Evolutionary conservation across 2,797 vertebrate species (phyloP).

Genomic region (Aldrovandia affinis): DNA sequence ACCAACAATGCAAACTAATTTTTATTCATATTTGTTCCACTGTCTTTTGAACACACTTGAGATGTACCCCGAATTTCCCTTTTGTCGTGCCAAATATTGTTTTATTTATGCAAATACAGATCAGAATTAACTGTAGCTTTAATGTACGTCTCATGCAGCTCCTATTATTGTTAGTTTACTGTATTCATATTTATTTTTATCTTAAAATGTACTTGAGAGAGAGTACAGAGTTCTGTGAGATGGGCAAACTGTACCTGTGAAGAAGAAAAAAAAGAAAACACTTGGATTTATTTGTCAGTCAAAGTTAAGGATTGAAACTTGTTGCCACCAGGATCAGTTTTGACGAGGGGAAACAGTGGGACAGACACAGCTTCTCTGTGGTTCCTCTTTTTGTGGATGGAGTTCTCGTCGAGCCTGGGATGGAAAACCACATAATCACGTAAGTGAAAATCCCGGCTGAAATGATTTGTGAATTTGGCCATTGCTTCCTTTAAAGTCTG

Average conservation of each 20-base stretch:
- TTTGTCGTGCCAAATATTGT: background rate
- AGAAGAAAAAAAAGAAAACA: background rate
- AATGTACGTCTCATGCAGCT: background rate
- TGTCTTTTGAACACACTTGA: conserved; percentile 16
- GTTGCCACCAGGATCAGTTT: conserved; percentile 86
- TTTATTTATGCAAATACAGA: background rate
- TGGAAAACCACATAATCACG: conserved; percentile 96
- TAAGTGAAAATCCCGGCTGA: conserved; percentile 71
- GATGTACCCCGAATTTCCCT: background rate
- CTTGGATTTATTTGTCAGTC: too few relatives aligned
- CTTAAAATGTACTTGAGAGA: conserved; percentile 22
- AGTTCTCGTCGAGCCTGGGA: conserved; percentile 91
- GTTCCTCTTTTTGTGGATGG: conserved; percentile 92
- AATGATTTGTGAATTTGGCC: background rate
- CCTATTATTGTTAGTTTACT: background rate
- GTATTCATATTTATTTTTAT: conserved; percentile 28
- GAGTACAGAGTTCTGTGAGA: too few relatives aligned
- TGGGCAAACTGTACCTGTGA: too few relatives aligned
- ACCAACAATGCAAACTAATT: conserved; percentile 9
- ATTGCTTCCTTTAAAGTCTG: background rate
- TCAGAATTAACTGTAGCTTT: background rate
- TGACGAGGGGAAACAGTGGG: conserved; percentile 93
- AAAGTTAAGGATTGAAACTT: background rate
- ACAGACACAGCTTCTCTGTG: conserved; percentile 88
- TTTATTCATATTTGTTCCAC: conserved; percentile 28